These are phyloP conservation scores for Microcebus jonahi DNA, from an alignment of 2,113 vertebrate species.

Conservation along the genomic window DNA sequence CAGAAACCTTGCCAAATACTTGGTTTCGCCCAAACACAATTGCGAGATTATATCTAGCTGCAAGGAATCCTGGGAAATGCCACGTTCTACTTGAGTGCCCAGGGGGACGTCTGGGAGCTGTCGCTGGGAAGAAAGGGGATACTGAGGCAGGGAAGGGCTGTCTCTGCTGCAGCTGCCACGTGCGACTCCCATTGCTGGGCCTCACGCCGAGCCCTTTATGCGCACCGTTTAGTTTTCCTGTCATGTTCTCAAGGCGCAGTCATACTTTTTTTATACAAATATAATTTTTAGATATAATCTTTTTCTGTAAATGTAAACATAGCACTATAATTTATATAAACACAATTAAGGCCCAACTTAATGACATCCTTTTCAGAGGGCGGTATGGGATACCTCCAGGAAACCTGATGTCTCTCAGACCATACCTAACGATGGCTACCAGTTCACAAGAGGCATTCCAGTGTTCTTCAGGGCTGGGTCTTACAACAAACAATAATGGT, in stretches of 20 bases:
- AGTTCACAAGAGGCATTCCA: background rate
- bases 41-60: background rate
- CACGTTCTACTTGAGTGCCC: background rate
- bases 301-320: background rate
- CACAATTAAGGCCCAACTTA: background rate
- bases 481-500: background rate
- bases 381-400: background rate
- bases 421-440: background rate
- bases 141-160: accelerated
- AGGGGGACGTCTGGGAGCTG: background rate
- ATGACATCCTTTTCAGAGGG: background rate
- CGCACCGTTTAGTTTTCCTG: background rate
- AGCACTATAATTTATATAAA: background rate
- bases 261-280: background rate
- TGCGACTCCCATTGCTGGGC: accelerated
- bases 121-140: background rate
- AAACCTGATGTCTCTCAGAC: background rate
- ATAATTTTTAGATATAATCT: background rate
- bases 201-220: background rate
- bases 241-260: background rate
- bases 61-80: background rate
- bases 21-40: background rate
- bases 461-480: background rate
- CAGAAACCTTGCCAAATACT: background rate
- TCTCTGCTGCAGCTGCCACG: background rate